Conservation (phyloP, 2,113 vertebrate species). For the Catharus bicknelli region DNA sequence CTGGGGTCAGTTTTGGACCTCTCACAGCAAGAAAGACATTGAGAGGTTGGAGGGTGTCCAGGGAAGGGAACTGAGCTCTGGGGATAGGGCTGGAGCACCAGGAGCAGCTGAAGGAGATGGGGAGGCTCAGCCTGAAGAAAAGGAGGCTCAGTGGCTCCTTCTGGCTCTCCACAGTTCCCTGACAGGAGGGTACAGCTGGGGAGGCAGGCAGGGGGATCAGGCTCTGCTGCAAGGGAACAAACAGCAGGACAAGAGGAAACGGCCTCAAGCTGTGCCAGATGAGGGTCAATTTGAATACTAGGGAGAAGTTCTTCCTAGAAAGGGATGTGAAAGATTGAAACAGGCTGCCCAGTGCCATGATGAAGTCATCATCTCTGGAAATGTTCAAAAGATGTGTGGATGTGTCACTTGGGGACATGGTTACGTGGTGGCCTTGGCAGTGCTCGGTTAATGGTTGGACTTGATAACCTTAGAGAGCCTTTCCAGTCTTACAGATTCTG, state of each 20-base stretch:
- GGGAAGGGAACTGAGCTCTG: background rate
- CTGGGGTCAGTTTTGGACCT: background rate
- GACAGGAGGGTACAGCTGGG: fast-evolving
- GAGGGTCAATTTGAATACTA: background rate
- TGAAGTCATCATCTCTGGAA: background rate
- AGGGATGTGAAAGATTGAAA: background rate
- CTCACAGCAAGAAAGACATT: background rate
- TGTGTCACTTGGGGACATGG: background rate
- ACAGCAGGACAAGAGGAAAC: background rate
- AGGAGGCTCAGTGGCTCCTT: background rate
- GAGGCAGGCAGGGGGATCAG: fast-evolving
- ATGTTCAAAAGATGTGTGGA: background rate
- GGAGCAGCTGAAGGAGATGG: background rate
- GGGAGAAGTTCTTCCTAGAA: background rate
- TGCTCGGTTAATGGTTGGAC: background rate
- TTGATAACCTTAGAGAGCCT: background rate
- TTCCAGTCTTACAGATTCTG: background rate
- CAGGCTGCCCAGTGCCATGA: background rate
- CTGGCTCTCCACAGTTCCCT: background rate
- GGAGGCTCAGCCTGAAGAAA: background rate
- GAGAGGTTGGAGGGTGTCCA: background rate
- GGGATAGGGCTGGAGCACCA: background rate
- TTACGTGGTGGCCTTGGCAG: background rate
- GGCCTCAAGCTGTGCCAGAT: background rate
- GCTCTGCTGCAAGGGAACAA: background rate